Evolutionary conservation across 2,888 invertebrate genomes (phyloP), one percentile per base, ranked within the genome.

Genomic region (Ditula angustiorana): DNA sequence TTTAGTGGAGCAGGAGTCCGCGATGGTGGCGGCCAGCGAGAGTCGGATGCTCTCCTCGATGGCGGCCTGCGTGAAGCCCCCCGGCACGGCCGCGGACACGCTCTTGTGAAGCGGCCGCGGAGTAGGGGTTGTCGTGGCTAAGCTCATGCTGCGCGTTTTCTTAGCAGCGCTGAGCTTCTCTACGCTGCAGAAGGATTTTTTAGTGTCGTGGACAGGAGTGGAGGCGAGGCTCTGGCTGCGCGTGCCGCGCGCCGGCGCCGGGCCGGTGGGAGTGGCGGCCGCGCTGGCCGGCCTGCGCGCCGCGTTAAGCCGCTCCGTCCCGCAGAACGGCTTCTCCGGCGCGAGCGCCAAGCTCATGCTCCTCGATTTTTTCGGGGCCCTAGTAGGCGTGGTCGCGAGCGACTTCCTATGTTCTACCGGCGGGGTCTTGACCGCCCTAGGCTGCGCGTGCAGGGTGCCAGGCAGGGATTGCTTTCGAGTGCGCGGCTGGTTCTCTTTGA

Each of bases 1-100:
- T 76, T 93, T 93, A 67, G 88, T 72, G 47, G 80, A 79, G 64
- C 75, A 81, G 67, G 85, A 80, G 71, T 88, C 89, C n/a, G 81
- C 85, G 66, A 91, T 85, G 69, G 71, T 80, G 44, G 91, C 92
- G 24, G 88, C 90, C 7, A 92, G 78, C 5, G 92, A 90, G 66
- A 86, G 84, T 0, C 90, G 69, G 73, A 93, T 90, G 74, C 90
- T 91, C 75, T 91, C 92, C 73, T 93, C 93, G 53, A 92, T 92
- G 69, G 90, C 89, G 63, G 93, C 92, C 71, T 92, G 91, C 70
- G 93, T 92, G 68, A 92, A 73, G 24, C 84, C 84, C 2, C 85
- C 86, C 52, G 68, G 65, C n/a, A 75, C 64, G 7, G 74, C 77
- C 52, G 84, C 76, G 0, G 90, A 88, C 5, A 77, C 69, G 65